A percentile compares a stretch with the other conserved stretches of the same genome.
Evolutionary conservation across 2,888 invertebrate species (phyloP).

Genomic region (Oxytorus armatus): DNA sequence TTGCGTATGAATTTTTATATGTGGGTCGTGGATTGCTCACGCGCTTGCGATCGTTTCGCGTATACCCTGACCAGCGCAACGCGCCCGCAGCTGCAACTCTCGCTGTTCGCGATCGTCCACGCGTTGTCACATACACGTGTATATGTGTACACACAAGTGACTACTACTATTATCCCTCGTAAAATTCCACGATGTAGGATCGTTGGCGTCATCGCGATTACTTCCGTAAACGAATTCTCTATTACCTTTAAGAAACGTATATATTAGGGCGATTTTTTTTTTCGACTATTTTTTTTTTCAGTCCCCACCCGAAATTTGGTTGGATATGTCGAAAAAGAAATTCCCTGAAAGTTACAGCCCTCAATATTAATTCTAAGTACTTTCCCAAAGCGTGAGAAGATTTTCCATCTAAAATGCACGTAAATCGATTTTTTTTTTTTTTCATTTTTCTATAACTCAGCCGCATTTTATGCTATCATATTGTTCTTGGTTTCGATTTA

Average conservation of each 20-base stretch:
- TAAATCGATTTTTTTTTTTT: too few relatives aligned
- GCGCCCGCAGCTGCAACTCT: slow-evolving; percentile 46
- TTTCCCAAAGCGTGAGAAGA: too few relatives aligned
- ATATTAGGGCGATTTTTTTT: neutral
- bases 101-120: slow-evolving; percentile 52
- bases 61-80: slow-evolving; percentile 64
- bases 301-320: too few relatives aligned
- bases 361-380: too few relatives aligned
- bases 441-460: too few relatives aligned
- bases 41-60: slow-evolving; percentile 25
- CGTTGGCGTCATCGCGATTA: slow-evolving; percentile 37
- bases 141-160: neutral
- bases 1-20: neutral
- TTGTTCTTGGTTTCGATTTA: too few relatives aligned
- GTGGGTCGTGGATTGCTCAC: slow-evolving; percentile 28
- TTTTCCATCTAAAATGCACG: too few relatives aligned
- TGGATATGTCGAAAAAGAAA: too few relatives aligned
- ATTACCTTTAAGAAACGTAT: neutral
- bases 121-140: slow-evolving; percentile 4
- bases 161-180: slow-evolving; percentile 16
- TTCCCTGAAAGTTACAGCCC: too few relatives aligned
- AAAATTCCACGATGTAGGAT: slow-evolving; percentile 16
- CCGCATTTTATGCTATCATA: too few relatives aligned
- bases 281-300: too few relatives aligned
- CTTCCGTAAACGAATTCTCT: slow-evolving; percentile 48